Base-by-base conservation (phyloP, 2,797 vertebrate genomes). In the Perdix hodgsoniae region DNA sequence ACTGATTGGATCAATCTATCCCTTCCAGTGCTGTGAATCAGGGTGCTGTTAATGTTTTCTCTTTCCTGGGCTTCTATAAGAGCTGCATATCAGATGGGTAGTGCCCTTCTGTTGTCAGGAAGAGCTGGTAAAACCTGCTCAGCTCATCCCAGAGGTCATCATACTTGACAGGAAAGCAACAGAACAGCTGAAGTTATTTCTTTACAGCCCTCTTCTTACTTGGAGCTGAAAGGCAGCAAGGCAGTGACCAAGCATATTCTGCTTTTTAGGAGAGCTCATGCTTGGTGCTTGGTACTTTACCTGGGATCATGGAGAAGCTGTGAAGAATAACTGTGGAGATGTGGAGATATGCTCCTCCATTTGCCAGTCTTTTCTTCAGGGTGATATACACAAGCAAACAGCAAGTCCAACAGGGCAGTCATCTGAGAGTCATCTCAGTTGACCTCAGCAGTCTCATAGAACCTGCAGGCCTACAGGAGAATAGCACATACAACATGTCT, bases 51-150 rank as follows among this genome's bases (percentile, higher is more conserved):
- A 22, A 13, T 29, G 66, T 57, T 72, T 73, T 12, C 26, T 76
- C 52, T 77, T 57, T 47, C 17, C 40, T 13, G 31, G 23, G 35
- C 56, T 44, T 29, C 33, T 67, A 14, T 23, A 23, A 65, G 60
- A 40, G 27, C 14, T 0, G 0, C 2, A 0, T 42, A 22, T 35
- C 40, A 16, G 22, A 22, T 54, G n/a, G 39, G 29, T 86, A 79
- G 33, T 47, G 33, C 24, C 29, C 16, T 23, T 59, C n/a, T 31
- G 0, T 26, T n/a, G 39, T 31, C 45, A 6, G 29, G 44, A 45
- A 63, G 54, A 54, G 59, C 49, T 52, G 39, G 64, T 67, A 57
- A 83, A 29, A 79, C 69, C 52, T 44, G 44, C 57, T 77, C 10
- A 7, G 42, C 31, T 90, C 57, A 40, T 70, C 42, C 39, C 40